Conservation (phyloP, 2,888 invertebrate genomes). For the Drosophila quinaria region DNA sequence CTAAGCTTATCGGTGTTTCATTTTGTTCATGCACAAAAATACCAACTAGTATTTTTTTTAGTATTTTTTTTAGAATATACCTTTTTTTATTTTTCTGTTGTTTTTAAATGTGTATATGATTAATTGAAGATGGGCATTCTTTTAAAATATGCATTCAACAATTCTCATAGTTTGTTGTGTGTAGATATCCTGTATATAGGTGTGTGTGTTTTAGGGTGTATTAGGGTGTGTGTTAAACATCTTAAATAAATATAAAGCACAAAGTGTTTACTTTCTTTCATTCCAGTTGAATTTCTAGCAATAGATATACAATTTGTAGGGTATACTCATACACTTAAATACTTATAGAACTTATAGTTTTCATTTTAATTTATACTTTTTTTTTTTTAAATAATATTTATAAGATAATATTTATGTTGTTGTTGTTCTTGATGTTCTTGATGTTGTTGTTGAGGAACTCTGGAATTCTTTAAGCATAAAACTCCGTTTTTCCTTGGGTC, state of each 20-base stretch:
- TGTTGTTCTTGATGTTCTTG: conserved; percentile 21
- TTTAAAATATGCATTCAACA: conserved; percentile 17
- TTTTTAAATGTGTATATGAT: conserved; percentile 25
- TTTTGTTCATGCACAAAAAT: conserved; percentile 57
- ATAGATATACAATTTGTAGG: conserved; percentile 36
- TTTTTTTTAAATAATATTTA: conserved; percentile 3
- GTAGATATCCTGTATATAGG: conserved; percentile 16
- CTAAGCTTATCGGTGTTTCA: conserved; percentile 70
- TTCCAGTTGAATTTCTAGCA: conserved; percentile 49
- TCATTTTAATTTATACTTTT: background rate
- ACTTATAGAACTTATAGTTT: conserved; percentile 17
- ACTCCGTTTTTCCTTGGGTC: conserved; percentile 94
- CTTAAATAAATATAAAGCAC: conserved; percentile 79
- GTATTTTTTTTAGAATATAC: conserved; percentile 6
- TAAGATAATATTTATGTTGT: conserved; percentile 12
- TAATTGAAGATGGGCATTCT: conserved; percentile 20
- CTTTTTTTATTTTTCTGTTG: background rate
- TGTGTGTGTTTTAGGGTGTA: background rate
- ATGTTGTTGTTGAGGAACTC: conserved; percentile 20
- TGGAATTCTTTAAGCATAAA: conserved; percentile 90
- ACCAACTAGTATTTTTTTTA: conserved; percentile 34
- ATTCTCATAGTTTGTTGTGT: conserved; percentile 16
- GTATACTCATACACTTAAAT: conserved; percentile 36
- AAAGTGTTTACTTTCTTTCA: conserved; percentile 72
- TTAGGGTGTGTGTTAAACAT: conserved; percentile 19